Percentiles rank a stretch among this genome's conserved stretches.
Evolutionary conservation across 1,140 invertebrate genomes (phyloP).

Genomic region (Tyrophagus putrescentiae): DNA sequence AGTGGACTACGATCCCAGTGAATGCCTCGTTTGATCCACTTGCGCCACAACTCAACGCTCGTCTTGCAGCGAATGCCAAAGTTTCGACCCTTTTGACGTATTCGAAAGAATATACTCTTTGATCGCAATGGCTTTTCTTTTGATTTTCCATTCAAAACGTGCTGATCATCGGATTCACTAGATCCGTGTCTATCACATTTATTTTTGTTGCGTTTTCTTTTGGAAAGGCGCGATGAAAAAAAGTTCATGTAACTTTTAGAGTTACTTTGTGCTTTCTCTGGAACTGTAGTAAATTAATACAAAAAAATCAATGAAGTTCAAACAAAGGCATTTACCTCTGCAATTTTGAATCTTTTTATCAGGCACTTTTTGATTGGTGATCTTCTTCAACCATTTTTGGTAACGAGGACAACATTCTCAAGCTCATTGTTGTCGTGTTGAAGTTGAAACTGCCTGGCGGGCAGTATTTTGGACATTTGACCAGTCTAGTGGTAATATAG

Average conservation of each 20-base stretch:
- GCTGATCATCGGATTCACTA: background rate
- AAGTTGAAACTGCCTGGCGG: too few relatives aligned
- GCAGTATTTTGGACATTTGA: constrained; percentile 4
- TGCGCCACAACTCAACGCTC: constrained; percentile 17
- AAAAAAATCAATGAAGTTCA: too few relatives aligned
- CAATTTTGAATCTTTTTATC: background rate
- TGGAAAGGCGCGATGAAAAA: background rate
- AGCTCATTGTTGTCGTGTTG: background rate
- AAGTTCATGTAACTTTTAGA: too few relatives aligned
- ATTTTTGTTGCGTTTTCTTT: background rate
- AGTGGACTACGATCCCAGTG: background rate
- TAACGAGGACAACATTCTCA: background rate
- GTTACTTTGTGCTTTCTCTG: background rate
- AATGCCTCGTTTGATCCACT: constrained; percentile 20
- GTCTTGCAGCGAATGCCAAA: constrained; percentile 17
- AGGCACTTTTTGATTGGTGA: background rate
- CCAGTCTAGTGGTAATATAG: too few relatives aligned
- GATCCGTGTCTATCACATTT: background rate
- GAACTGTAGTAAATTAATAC: background rate
- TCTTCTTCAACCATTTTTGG: background rate
- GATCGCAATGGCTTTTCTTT: background rate
- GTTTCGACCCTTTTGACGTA: constrained; percentile 12
- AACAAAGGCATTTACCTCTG: background rate
- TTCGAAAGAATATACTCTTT: background rate
- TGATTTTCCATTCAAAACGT: background rate